These are phyloP conservation scores for Rhynchophorus ferrugineus DNA, from an alignment of 1,140 invertebrate genomes.

Conservation along the genomic window DNA sequence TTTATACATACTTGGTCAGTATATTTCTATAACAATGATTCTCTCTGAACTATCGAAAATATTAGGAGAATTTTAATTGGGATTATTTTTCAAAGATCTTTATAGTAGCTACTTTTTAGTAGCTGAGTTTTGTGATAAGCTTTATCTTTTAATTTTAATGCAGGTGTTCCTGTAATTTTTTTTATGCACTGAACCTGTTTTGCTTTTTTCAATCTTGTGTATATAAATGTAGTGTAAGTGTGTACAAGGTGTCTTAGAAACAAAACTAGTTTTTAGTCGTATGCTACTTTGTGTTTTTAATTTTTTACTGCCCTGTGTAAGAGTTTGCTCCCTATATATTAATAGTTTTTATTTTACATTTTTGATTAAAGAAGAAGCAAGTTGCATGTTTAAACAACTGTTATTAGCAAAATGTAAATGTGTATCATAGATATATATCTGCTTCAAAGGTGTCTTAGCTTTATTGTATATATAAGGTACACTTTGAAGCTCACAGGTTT, in stretches of 20 bases:
- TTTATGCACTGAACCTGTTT: neutral
- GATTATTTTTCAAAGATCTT: neutral
- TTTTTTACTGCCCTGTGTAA: neutral
- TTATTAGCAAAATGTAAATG: neutral
- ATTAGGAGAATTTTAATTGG: no score
- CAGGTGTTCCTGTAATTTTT: neutral
- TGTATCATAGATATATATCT: neutral
- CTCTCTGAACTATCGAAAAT: neutral
- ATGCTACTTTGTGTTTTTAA: neutral
- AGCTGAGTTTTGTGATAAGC: slow-evolving; percentile 9
- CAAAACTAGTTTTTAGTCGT: neutral
- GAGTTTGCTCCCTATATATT: neutral
- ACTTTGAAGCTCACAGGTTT: neutral
- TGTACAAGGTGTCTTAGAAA: slow-evolving; percentile 12
- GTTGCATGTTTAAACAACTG: no score
- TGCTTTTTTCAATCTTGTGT: slow-evolving; percentile 7
- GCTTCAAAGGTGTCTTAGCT: neutral
- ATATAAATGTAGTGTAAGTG: slow-evolving; percentile 7
- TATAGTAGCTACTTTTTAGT: neutral
- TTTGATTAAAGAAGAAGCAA: no score
- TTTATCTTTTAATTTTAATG: neutral
- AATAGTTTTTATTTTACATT: no score
- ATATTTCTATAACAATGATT: neutral
- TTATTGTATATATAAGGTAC: slow-evolving; percentile 1
- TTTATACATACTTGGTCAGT: neutral